Evolutionary conservation across 2,113 vertebrate species (phyloP).

Genomic region (Siniperca knerii): DNA sequence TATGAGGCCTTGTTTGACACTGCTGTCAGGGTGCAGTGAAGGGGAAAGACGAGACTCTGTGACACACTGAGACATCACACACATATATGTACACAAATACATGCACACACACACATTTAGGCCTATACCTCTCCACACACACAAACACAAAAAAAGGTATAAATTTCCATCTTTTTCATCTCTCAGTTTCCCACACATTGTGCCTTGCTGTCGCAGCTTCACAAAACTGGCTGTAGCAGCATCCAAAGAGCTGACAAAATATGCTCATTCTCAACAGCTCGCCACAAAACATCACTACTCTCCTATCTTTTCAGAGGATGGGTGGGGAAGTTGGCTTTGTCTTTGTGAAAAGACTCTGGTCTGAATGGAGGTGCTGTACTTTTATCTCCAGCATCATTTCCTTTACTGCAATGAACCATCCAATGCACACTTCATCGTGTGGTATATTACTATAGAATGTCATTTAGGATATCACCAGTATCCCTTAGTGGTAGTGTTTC

Average conservation of each 20-base stretch:
- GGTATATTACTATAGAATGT: background rate
- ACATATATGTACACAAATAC: slow-evolving; percentile 54
- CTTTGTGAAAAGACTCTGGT: slow-evolving; percentile 8
- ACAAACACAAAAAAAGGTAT: slow-evolving; percentile 30
- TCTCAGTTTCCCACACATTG: slow-evolving; percentile 37
- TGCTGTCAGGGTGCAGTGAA: slow-evolving; percentile 84
- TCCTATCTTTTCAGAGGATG: background rate
- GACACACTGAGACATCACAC: slow-evolving; percentile 72
- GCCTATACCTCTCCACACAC: slow-evolving; percentile 14
- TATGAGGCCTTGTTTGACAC: slow-evolving; percentile 82
- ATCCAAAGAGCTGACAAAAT: slow-evolving; percentile 39
- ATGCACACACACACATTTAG: slow-evolving; percentile 47
- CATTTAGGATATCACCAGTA: background rate
- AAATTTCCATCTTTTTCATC: slow-evolving; percentile 54
- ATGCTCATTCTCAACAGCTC: slow-evolving; percentile 15
- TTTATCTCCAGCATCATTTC: slow-evolving; percentile 4
- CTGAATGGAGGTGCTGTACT: slow-evolving; percentile 7
- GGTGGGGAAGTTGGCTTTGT: slow-evolving; percentile 4
- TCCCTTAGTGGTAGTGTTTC: background rate
- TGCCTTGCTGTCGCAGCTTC: slow-evolving; percentile 47
- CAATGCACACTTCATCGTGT: background rate
- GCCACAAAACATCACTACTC: slow-evolving; percentile 5
- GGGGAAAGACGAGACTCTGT: slow-evolving; percentile 80
- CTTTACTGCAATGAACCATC: background rate
- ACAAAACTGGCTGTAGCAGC: slow-evolving; percentile 51